Evolutionary conservation across 2,113 vertebrate species (phyloP), one percentile per base, ranked within the genome.

Genomic region (Forbesichthys agassizii): DNA sequence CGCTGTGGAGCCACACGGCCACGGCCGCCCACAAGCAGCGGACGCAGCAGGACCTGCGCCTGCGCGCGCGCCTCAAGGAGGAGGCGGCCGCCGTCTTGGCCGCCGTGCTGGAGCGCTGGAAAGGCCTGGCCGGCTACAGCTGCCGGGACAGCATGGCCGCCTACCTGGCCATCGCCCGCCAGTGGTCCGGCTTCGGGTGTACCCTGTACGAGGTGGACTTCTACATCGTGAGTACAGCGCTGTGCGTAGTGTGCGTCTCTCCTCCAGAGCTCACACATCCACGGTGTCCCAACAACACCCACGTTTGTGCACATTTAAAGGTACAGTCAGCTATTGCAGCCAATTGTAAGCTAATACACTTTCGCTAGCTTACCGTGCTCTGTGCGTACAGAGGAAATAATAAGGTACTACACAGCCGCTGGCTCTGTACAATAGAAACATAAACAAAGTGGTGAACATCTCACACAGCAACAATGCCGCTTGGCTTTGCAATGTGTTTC

Each of bases 141-240:
- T 88, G 92, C 71, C 86, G 91, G 10, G 95, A 98, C 84, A 95
- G 95, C 86, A 96, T 96, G 94, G 93, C 95, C 0, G 92, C 96
- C 76, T 96, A 96, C 76, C 88, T 98, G 89, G 88, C 94, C 5
- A 92, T 97, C 73, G 95, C 94, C 54, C 93, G 93, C 61, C 94
- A 95, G 89, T 98, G 95, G 96, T 94, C 95, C 0, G 97, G 95
- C 60, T 98, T 96, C 12, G 96, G 97, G 80, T 96, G 95, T 90
- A 97, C 95, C 0, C 94, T 97, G 75, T 99, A 96, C 16, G 96
- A 98, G 52, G 94, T 96, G 47, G 94, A 95, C 87, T 93, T 97
- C 81, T 96, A 92, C 6, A 90, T 86, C 86, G 97, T 98, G 91
- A 97, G 96, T 93, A 65, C 12, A 36, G 1, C 18, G 1, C 12